Evolutionary conservation across 2,113 vertebrate species (phyloP).

Genomic region (Austrofundulus limnaeus): DNA sequence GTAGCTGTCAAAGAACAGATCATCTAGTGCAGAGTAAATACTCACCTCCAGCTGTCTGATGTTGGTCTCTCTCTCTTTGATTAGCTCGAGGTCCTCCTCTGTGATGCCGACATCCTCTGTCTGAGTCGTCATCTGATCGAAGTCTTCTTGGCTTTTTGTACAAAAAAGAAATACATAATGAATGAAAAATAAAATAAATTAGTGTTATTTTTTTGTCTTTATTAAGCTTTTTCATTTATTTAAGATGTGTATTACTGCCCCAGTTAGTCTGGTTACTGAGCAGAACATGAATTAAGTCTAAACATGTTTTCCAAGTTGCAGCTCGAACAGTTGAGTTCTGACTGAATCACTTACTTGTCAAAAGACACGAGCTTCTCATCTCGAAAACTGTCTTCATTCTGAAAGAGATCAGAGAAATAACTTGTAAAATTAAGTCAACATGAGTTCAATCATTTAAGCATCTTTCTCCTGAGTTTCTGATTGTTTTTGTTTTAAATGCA

Average conservation of each 20-base stretch:
- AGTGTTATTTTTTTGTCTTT: too few relatives aligned
- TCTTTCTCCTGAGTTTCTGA: too few relatives aligned
- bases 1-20: not conserved
- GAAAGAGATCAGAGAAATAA: slow-evolving; percentile 18
- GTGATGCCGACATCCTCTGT: slow-evolving; percentile 88
- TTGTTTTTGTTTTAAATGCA: too few relatives aligned
- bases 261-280: too few relatives aligned
- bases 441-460: not conserved
- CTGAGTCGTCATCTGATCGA: slow-evolving; percentile 89
- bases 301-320: too few relatives aligned
- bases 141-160: slow-evolving; percentile 87
- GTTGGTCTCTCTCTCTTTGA: slow-evolving; percentile 94
- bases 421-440: not conserved
- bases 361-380: slow-evolving; percentile 95
- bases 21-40: not conserved
- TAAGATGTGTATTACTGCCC: too few relatives aligned
- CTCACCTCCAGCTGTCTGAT: slow-evolving; percentile 93
- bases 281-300: too few relatives aligned
- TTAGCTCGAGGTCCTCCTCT: slow-evolving; percentile 94
- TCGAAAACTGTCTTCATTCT: slow-evolving; percentile 85
- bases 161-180: not conserved
- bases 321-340: too few relatives aligned
- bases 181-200: not conserved
- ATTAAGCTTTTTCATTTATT: too few relatives aligned
- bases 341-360: slow-evolving; percentile 83